Conservation (phyloP, 2,797 vertebrate species). For the Lepilemur ruficaudatus region DNA sequence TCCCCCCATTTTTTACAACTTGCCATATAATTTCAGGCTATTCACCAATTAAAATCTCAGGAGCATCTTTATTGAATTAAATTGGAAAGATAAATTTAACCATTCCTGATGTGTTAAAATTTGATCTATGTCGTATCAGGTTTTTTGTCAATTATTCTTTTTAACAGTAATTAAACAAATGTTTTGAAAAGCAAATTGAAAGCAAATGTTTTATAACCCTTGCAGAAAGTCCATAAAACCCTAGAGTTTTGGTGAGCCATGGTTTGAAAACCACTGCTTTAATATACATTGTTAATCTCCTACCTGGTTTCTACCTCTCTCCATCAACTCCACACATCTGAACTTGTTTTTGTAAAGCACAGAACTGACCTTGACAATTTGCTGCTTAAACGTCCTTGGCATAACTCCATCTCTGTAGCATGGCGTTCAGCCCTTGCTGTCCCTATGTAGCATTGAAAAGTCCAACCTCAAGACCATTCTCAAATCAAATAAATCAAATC, state of each 20-base stretch:
- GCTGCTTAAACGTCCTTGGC: neutral
- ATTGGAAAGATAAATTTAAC: neutral
- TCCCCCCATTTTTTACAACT: neutral
- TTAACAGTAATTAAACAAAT: neutral
- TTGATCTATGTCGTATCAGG: neutral
- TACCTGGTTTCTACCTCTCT: neutral
- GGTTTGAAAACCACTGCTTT: neutral
- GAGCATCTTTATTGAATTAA: neutral
- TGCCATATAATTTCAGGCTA: neutral
- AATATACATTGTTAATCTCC: neutral
- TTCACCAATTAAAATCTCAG: neutral
- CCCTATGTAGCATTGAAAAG: neutral
- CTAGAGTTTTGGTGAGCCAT: neutral
- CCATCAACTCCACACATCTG: neutral
- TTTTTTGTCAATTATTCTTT: neutral
- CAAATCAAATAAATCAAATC: neutral
- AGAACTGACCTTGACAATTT: conserved; percentile 21
- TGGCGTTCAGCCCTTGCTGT: neutral
- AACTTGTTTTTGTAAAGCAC: neutral
- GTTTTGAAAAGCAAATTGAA: neutral
- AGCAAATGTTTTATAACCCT: neutral
- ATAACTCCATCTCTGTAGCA: neutral
- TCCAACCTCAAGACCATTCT: neutral
- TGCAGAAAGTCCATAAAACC: neutral
- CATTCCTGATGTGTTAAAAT: neutral